Evolutionary conservation across 2,888 invertebrate species (phyloP).

Genomic region (Macaria liturata): DNA sequence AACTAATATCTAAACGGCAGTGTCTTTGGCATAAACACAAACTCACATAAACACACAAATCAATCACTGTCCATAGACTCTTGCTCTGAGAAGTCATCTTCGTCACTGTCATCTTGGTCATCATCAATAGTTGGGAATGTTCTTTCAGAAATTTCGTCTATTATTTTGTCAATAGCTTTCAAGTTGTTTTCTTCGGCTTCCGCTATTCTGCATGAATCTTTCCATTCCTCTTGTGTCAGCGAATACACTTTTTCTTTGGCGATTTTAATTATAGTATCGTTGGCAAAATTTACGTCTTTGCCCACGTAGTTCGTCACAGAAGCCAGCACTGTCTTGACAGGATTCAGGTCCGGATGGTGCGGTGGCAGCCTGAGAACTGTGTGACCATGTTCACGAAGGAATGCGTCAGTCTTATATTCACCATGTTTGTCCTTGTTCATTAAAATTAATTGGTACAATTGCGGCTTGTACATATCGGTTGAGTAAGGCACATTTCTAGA

Average conservation of each 20-base stretch:
- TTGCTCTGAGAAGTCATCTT: conserved; percentile 40
- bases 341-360: conserved; percentile 42
- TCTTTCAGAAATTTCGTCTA: conserved; percentile 45
- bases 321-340: conserved; percentile 36
- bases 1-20: too few species aligned
- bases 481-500: conserved; percentile 42
- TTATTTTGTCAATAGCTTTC: conserved; percentile 42
- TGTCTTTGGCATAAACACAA: too few species aligned
- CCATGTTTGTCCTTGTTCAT: conserved; percentile 42
- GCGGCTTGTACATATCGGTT: conserved; percentile 43
- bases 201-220: conserved; percentile 32
- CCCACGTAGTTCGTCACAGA: conserved; percentile 40
- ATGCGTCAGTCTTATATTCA: conserved; percentile 42
- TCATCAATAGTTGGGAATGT: conserved; percentile 39
- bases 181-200: conserved; percentile 44
- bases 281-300: conserved; percentile 35
- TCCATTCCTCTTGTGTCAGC: conserved; percentile 39
- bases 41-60: too few species aligned
- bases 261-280: conserved; percentile 43
- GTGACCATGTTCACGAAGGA: conserved; percentile 40
- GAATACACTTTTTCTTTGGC: conserved; percentile 41
- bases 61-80: conserved; percentile 45
- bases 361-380: conserved; percentile 39
- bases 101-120: conserved; percentile 39
- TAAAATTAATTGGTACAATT: conserved; percentile 42